Evolutionary conservation across 2,888 invertebrate species (phyloP), one percentile per base, ranked within the genome.

Genomic region (Smittia aterrima): DNA sequence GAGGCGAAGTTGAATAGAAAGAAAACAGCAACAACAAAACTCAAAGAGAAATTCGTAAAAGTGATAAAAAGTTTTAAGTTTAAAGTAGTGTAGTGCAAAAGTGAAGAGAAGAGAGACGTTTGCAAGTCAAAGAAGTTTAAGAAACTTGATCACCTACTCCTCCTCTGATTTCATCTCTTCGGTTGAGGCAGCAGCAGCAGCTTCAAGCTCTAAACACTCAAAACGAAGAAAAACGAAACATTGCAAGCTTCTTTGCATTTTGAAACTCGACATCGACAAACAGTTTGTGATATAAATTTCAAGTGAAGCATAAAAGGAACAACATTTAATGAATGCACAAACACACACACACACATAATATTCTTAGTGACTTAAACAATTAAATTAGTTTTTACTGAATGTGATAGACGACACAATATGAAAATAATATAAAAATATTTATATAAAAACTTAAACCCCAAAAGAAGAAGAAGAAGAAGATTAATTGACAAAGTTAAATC

Each of bases 381-480:
- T 47, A 1, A 71, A 22, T n/a, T 71, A 54, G 54, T 54, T 24
- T 66, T 71, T 53, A 47, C 27, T 71, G 18, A 71, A 71, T 71
- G 70, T 71, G 70, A 71, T 71, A 71, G 70, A 25, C 54, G 54
- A 53, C 54, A 71, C 70, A 71, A 71, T 71, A 71, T 71, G n/a
- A 32, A 47, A 16, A 47, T 66, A 66, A 32, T 16, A 67, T 38
- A 18, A 54, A 22, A 68, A 68, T 68, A 47, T 41, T 54, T 41
- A 47, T 24, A 38, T 11, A 41, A 54, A 41, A 41, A 68, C 25
- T 20, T 58, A 58, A 58, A 58, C 58, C 58, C 58, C 58, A 22
- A 58, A 4, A 47, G 2, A 18, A 58, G 22, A 47, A n/a, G n/a
- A n/a, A n/a, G n/a, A n/a, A n/a, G n/a, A n/a, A n/a, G n/a, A n/a